These are phyloP conservation scores for Neosilurus hyrtlii DNA, from an alignment of 2,797 vertebrate genomes.

Conservation along the genomic window DNA sequence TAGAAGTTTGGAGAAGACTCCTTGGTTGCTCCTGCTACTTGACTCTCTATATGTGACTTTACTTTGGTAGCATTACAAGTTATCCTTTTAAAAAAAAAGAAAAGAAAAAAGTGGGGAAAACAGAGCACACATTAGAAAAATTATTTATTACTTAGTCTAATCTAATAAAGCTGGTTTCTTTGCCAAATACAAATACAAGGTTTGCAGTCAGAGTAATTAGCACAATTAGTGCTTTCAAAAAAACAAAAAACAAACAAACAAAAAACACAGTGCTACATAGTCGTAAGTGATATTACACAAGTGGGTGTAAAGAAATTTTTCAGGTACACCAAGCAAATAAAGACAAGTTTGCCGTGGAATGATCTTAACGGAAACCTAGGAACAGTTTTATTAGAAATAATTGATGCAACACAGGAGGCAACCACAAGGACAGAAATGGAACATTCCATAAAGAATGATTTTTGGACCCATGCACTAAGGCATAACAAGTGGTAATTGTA, in stretches of 20 bases:
- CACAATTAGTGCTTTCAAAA: background rate
- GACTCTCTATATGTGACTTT: background rate
- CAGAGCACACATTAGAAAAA: background rate
- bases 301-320: constrained; percentile 4
- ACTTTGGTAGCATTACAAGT: background rate
- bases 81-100: background rate
- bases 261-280: too few relatives aligned
- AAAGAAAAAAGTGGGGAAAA: background rate
- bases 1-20: too few relatives aligned
- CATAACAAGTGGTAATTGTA: background rate
- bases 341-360: background rate
- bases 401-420: background rate
- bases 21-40: background rate
- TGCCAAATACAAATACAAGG: background rate
- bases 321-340: background rate
- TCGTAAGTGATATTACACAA: constrained; percentile 1
- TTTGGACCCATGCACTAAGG: constrained; percentile 5
- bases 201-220: constrained; percentile 15
- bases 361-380: constrained; percentile 6
- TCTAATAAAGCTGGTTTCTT: background rate
- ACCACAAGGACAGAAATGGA: constrained; percentile 10
- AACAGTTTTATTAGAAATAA: background rate
- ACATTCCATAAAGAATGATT: constrained; percentile 17
- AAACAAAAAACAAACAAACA: too few relatives aligned
- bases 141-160: constrained; percentile 13